phyloP scores from a whole-genome alignment of 2,888 invertebrate species.

The Cerastoderma edule region DNA sequence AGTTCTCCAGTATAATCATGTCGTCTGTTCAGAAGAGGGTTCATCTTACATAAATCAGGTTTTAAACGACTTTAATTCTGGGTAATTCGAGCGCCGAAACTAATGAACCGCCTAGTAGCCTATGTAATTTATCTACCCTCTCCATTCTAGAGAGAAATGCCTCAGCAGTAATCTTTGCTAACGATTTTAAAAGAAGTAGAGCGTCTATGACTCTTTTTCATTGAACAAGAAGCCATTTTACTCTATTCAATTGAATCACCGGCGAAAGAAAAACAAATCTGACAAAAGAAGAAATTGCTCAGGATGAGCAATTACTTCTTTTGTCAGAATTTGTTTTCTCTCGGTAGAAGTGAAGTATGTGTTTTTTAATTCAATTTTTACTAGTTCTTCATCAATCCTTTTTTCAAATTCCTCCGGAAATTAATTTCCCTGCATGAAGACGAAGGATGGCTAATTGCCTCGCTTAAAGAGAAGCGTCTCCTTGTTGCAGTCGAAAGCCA shows the following conservation, averaged over 20 bases:
- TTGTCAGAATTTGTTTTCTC: background rate
- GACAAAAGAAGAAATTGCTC: constrained; percentile 7
- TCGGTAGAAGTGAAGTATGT: too few species aligned
- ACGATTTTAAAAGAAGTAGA: constrained; percentile 19
- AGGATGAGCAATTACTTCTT: background rate
- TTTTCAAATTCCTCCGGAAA: constrained; percentile 4
- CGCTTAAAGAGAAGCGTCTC: constrained; percentile 38
- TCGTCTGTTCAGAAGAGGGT: background rate
- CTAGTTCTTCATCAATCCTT: too few species aligned
- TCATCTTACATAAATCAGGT: constrained; percentile 21
- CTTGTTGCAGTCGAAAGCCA: constrained; percentile 46
- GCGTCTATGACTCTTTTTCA: too few species aligned
- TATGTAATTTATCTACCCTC: constrained; percentile 18
- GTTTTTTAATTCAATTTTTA: too few species aligned
- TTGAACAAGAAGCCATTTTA: too few species aligned
- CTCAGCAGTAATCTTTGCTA: constrained; percentile 27
- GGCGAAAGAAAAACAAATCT: background rate
- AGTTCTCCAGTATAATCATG: too few species aligned
- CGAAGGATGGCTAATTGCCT: constrained; percentile 38
- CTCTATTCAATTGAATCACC: too few species aligned
- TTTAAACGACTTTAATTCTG: constrained; percentile 21
- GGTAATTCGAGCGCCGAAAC: constrained; percentile 18
- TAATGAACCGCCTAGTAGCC: constrained; percentile 20
- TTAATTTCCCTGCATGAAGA: background rate
- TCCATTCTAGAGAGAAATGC: background rate